Percentiles rank a stretch among this genome's conserved stretches.
These are phyloP conservation scores for Actinopyga echinites DNA, from an alignment of 53 echinoderm and acorn worm genomes.

Conservation along the genomic window DNA sequence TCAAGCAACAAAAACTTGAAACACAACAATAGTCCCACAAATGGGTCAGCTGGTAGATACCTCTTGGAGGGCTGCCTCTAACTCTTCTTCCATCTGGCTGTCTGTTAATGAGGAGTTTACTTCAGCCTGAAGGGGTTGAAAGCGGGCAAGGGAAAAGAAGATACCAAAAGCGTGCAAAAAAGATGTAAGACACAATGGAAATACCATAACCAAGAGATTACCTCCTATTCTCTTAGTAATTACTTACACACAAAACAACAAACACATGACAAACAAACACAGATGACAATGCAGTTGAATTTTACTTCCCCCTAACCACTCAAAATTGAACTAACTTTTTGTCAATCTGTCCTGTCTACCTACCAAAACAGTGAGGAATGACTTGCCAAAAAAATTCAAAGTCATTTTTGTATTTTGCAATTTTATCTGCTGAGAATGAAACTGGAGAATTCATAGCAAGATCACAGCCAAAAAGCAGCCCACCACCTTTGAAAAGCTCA, in stretches of 20 bases:
- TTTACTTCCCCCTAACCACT: too few species aligned
- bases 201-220: background rate
- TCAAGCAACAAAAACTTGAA: background rate
- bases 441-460: background rate
- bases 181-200: background rate
- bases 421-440: too few species aligned
- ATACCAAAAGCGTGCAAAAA: background rate
- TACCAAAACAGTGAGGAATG: too few species aligned
- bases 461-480: background rate
- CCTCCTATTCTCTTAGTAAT: background rate
- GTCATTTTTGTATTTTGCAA: too few species aligned
- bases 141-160: constrained; percentile 39
- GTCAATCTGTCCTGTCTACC: too few species aligned
- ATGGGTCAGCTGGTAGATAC: background rate
- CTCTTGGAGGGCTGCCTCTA: constrained; percentile 40
- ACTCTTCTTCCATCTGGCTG: constrained; percentile 71
- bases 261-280: too few species aligned
- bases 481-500: too few species aligned
- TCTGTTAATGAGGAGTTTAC: constrained; percentile 69
- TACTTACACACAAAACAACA: too few species aligned
- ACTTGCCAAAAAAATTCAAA: too few species aligned
- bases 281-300: too few species aligned
- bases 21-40: background rate
- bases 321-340: too few species aligned
- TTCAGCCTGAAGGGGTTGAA: constrained; percentile 47